These are phyloP conservation scores for Orientallactaga sibirica DNA, from an alignment of 2,797 vertebrate species.

Conservation along the genomic window DNA sequence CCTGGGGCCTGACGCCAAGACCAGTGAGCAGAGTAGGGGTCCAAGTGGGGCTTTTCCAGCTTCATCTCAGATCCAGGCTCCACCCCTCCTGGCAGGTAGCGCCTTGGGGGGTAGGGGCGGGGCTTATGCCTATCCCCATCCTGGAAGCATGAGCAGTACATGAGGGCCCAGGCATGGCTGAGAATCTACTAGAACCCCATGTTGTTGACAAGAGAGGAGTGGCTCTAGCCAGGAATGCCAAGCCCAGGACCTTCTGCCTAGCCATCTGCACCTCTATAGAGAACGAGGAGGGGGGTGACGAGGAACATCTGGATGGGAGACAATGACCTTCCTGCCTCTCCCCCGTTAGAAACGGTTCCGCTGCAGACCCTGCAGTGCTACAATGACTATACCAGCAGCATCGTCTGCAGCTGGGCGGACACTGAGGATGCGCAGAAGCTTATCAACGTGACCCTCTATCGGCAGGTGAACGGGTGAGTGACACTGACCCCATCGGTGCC, in stretches of 20 bases:
- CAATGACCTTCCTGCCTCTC: slow-evolving; percentile 21
- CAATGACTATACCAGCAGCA: slow-evolving; percentile 84
- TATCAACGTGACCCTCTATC: slow-evolving; percentile 83
- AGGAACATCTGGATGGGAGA: neutral
- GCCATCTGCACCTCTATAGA: neutral
- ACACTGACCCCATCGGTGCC: too few species aligned
- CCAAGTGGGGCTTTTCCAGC: too few species aligned
- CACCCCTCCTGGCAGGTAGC: neutral
- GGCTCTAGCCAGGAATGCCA: neutral
- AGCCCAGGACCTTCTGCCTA: neutral
- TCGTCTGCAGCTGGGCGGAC: slow-evolving; percentile 87
- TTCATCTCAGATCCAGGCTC: neutral
- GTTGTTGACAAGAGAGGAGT: neutral
- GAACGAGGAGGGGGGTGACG: neutral
- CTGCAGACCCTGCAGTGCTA: slow-evolving; percentile 86
- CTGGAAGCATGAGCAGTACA: neutral
- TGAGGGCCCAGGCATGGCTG: neutral
- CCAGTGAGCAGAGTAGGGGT: neutral
- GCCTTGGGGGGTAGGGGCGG: fast-evolving
- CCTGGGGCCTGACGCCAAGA: neutral
- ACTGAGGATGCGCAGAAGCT: slow-evolving; percentile 68
- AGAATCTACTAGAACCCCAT: neutral
- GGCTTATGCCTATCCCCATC: neutral
- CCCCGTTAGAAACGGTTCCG: slow-evolving; percentile 80
- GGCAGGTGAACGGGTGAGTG: slow-evolving; percentile 70